Conservation (phyloP, 2,113 vertebrate genomes). For the Platanista minor region DNA sequence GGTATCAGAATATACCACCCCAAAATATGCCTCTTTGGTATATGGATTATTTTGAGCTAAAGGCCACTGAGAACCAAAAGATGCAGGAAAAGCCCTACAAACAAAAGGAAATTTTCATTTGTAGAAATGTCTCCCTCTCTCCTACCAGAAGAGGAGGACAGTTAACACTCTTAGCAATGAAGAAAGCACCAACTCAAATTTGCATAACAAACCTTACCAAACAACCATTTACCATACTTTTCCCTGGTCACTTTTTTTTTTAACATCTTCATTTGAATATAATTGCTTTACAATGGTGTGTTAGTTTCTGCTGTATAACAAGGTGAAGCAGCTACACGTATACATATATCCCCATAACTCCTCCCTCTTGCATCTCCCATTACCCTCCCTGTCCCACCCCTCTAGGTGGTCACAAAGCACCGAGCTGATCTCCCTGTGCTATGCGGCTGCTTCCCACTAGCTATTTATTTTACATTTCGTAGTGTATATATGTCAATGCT, state of each 20-base stretch:
- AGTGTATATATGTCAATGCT: too few relatives aligned
- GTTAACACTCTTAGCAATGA: background rate
- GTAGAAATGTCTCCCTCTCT: background rate
- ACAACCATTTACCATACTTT: background rate
- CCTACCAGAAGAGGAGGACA: background rate
- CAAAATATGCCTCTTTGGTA: background rate
- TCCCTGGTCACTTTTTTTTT: background rate
- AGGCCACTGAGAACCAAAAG: background rate
- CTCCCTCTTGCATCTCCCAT: too few relatives aligned
- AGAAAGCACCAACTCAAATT: background rate
- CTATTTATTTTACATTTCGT: too few relatives aligned
- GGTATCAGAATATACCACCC: background rate
- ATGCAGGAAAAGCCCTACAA: background rate
- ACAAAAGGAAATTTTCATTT: background rate
- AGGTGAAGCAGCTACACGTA: accelerated
- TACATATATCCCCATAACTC: too few relatives aligned
- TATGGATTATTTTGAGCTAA: background rate
- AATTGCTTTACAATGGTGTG: too few relatives aligned
- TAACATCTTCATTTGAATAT: too few relatives aligned
- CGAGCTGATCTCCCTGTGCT: too few relatives aligned
- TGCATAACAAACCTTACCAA: background rate
- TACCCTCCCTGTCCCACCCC: too few relatives aligned
- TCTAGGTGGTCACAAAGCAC: too few relatives aligned
- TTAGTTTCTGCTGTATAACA: too few relatives aligned
- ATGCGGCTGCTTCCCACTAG: too few relatives aligned